Percentiles rank a stretch among this genome's conserved stretches.
phyloP scores from a whole-genome alignment of 2,888 invertebrate genomes.

The Tiliacea aurago region DNA sequence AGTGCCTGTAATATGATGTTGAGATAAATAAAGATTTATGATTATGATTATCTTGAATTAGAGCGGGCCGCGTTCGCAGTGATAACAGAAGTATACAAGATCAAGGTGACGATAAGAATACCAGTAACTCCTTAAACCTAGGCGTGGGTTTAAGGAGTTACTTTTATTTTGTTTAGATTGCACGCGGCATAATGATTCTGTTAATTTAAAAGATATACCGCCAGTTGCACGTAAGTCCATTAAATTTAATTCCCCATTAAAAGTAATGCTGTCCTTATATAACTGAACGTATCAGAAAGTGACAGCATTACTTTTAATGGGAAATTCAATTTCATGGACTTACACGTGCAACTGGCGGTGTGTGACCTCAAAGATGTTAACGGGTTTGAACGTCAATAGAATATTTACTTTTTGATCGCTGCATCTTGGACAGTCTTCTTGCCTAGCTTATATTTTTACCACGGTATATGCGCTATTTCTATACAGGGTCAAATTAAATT shows the following conservation, averaged over 20 bases:
- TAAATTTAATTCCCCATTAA: too few species aligned
- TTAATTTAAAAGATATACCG: conserved; percentile 20
- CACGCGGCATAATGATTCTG: conserved; percentile 28
- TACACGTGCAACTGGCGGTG: too few species aligned
- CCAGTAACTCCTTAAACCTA: conserved; percentile 22
- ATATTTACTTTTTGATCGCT: not conserved
- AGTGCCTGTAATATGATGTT: too few species aligned
- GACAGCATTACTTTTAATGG: too few species aligned
- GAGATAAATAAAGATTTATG: too few species aligned
- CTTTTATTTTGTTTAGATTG: too few species aligned
- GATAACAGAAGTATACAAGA: conserved; percentile 49
- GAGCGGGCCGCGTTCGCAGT: conserved; percentile 17
- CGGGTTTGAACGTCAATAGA: not conserved
- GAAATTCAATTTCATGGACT: too few species aligned
- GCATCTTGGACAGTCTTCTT: not conserved
- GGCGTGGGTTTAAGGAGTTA: conserved; percentile 9
- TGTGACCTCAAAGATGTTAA: not conserved
- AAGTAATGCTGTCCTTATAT: too few species aligned
- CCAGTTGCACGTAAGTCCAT: too few species aligned
- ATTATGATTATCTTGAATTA: not conserved
- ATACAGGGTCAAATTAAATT: too few species aligned
- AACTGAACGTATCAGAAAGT: too few species aligned
- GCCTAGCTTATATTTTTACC: not conserved
- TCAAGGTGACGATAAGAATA: conserved; percentile 54
- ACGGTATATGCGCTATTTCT: not conserved